Evolutionary conservation across 2,113 vertebrate genomes (phyloP).

Genomic region (Corythoichthys intestinalis): DNA sequence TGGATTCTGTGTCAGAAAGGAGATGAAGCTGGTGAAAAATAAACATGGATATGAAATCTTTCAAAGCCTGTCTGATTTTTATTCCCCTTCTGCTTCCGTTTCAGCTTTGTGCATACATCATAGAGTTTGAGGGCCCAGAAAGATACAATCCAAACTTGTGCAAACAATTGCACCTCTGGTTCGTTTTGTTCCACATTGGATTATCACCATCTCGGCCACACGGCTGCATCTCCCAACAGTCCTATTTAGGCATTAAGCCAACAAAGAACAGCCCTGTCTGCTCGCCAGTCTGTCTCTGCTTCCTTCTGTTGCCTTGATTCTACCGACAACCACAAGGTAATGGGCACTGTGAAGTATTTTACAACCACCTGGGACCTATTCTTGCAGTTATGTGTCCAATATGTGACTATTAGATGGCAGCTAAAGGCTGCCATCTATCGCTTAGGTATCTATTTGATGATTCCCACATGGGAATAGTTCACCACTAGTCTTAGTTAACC

Average conservation of each 20-base stretch:
- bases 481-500: constrained; percentile 54
- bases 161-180: constrained; percentile 23
- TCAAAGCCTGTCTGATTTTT: neutral
- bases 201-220: constrained; percentile 23
- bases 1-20: constrained; percentile 18
- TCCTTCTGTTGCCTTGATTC: constrained; percentile 25
- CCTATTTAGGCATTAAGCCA: constrained; percentile 41
- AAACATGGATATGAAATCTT: constrained; percentile 5
- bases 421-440: constrained; percentile 59
- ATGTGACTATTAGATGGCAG: constrained; percentile 50
- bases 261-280: constrained; percentile 21
- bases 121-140: neutral
- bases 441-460: constrained; percentile 58
- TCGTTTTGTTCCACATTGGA: constrained; percentile 33
- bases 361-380: constrained; percentile 56
- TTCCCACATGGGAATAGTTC: constrained; percentile 48
- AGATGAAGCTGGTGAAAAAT: constrained; percentile 12
- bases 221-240: constrained; percentile 18
- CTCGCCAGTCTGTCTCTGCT: constrained; percentile 23
- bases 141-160: constrained; percentile 14
- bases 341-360: constrained; percentile 39
- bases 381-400: constrained; percentile 43
- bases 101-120: neutral
- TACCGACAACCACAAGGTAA: constrained; percentile 48
- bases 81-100: neutral